Conservation (phyloP, 1,140 invertebrate species). For the Rhopalosiphum padi region DNA sequence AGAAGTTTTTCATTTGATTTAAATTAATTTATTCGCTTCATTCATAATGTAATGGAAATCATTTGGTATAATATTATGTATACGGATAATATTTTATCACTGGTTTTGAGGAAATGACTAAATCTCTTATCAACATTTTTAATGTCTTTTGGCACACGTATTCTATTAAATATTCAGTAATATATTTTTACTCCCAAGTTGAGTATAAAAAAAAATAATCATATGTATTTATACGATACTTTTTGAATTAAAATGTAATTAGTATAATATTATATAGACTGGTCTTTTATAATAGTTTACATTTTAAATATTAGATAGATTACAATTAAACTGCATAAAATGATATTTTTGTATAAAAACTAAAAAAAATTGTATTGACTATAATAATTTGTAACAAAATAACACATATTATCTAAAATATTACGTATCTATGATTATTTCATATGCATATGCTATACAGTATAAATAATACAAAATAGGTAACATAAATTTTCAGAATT, state of each 20-base stretch:
- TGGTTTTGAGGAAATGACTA: not conserved
- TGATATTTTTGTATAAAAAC: not conserved
- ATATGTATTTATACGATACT: not conserved
- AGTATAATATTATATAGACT: not conserved
- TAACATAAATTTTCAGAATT: not conserved
- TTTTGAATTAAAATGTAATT: not conserved
- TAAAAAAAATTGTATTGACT: not conserved
- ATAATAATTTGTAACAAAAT: not conserved
- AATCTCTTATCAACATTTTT: not conserved
- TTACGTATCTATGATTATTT: not conserved
- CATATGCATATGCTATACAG: not conserved
- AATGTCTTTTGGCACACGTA: not conserved
- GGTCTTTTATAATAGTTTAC: not conserved
- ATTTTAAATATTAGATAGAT: not conserved
- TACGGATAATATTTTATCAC: not conserved
- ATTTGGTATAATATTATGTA: not conserved
- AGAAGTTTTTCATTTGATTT: not conserved
- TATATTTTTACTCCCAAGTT: not conserved
- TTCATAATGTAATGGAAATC: not conserved
- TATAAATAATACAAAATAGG: not conserved
- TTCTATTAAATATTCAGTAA: not conserved
- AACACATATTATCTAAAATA: not conserved
- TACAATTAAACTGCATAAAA: not conserved
- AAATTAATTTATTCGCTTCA: not conserved
- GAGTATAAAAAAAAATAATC: not conserved